Percentiles rank a stretch among this genome's conserved stretches.
These are phyloP conservation scores for Malurus elegans DNA, from an alignment of 2,113 vertebrate species.

Conservation along the genomic window DNA sequence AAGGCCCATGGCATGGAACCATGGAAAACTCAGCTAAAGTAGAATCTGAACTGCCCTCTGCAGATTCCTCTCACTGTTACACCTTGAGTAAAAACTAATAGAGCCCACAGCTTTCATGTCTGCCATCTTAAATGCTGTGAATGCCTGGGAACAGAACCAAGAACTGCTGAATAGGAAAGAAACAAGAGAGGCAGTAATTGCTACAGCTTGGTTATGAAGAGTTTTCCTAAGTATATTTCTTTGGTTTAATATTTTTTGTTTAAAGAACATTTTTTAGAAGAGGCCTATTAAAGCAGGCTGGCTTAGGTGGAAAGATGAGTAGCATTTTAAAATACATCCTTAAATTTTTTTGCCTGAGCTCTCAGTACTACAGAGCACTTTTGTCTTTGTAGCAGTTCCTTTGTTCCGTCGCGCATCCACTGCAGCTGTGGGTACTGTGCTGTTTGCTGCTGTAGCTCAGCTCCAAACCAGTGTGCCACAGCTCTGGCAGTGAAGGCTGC, in stretches of 20 bases:
- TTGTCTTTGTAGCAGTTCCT: background rate
- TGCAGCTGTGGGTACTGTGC: background rate
- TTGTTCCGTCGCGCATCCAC: rapidly evolving
- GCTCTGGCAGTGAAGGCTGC: background rate
- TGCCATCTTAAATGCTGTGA: background rate
- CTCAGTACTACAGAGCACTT: background rate
- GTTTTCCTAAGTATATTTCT: background rate
- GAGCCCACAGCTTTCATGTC: rapidly evolving
- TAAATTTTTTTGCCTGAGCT: background rate
- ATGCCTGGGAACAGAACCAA: background rate
- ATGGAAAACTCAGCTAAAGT: rapidly evolving
- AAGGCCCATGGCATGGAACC: background rate
- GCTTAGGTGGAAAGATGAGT: background rate
- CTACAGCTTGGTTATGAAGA: background rate
- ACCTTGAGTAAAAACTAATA: rapidly evolving
- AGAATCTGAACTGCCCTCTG: background rate
- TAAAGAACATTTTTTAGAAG: background rate
- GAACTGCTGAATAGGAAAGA: background rate
- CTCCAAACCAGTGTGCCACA: rapidly evolving
- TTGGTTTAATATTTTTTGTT: background rate
- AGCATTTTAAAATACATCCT: background rate
- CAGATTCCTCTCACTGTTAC: background rate
- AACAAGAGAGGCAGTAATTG: background rate
- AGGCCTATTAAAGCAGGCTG: background rate
- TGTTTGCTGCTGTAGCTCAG: background rate